Percentiles rank a stretch among this genome's conserved stretches.
These are phyloP conservation scores for Cinclus cinclus DNA, from an alignment of 2,113 vertebrate species.

Conservation along the genomic window DNA sequence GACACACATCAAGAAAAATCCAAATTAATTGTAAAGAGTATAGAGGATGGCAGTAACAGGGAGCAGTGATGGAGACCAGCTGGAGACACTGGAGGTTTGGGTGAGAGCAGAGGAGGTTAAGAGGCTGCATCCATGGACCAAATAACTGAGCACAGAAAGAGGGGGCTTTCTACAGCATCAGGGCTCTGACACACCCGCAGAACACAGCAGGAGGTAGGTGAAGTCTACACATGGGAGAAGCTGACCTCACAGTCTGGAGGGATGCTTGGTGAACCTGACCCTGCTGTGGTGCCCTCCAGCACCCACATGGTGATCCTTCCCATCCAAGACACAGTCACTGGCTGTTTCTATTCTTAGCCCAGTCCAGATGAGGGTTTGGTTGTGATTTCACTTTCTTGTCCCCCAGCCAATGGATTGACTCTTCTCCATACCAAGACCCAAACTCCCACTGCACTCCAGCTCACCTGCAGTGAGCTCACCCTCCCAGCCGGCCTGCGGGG, in stretches of 20 bases:
- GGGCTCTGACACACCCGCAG: background rate
- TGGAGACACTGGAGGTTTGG: background rate
- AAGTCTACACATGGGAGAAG: background rate
- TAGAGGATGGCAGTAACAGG: background rate
- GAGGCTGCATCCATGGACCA: background rate
- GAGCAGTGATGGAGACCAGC: background rate
- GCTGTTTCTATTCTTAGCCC: background rate
- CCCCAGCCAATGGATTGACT: background rate
- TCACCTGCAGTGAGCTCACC: background rate
- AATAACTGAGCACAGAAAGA: background rate
- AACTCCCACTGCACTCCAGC: rapidly evolving
- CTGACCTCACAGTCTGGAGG: background rate
- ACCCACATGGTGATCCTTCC: background rate
- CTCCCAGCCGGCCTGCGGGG: rapidly evolving
- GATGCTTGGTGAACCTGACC: background rate
- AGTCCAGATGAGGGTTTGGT: background rate
- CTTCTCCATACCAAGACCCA: background rate
- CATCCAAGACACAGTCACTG: background rate
- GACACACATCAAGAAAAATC: conserved; percentile 15
- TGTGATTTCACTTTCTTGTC: background rate
- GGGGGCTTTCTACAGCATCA: background rate
- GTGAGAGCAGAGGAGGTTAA: background rate
- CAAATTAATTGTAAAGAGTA: background rate
- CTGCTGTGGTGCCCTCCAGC: background rate
- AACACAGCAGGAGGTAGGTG: background rate